A percentile compares a stretch with the other conserved stretches of the same genome.
These are phyloP conservation scores for Manis crassicaudata DNA, from an alignment of 2,797 vertebrate genomes.

Conservation along the genomic window DNA sequence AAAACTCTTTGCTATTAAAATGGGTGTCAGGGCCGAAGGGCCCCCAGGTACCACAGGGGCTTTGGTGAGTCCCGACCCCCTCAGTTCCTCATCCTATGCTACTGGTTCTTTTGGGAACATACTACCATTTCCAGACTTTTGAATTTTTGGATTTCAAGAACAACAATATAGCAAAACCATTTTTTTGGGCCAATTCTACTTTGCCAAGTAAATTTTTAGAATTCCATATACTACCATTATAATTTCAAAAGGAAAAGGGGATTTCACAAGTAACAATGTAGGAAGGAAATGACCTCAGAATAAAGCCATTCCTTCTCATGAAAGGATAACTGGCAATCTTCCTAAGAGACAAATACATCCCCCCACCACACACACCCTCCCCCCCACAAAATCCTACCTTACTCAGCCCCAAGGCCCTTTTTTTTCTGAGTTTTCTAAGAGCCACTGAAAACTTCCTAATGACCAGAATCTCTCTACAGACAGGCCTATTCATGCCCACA, in stretches of 20 bases:
- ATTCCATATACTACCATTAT: background rate
- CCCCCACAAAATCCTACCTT: background rate
- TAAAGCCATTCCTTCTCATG: conserved; percentile 6
- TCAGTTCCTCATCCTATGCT: background rate
- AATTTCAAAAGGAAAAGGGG: background rate
- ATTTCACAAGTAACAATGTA: background rate
- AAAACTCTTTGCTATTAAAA: background rate
- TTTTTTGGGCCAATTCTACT: background rate
- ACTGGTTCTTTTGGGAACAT: background rate
- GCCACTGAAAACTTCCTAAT: background rate
- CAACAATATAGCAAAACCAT: background rate
- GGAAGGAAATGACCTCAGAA: background rate
- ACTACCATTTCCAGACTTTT: background rate
- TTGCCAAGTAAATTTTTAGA: background rate
- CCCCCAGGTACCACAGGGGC: rapidly evolving
- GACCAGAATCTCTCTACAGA: background rate
- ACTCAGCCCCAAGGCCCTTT: background rate
- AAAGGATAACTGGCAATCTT: background rate
- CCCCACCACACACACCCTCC: background rate
- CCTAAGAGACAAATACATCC: background rate
- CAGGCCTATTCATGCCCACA: background rate
- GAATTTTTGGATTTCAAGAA: conserved; percentile 7
- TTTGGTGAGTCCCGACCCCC: background rate
- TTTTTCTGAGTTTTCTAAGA: conserved; percentile 54
- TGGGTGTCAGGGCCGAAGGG: background rate